Conservation (phyloP, 2,113 vertebrate species). For the Phoenicopterus ruber region DNA sequence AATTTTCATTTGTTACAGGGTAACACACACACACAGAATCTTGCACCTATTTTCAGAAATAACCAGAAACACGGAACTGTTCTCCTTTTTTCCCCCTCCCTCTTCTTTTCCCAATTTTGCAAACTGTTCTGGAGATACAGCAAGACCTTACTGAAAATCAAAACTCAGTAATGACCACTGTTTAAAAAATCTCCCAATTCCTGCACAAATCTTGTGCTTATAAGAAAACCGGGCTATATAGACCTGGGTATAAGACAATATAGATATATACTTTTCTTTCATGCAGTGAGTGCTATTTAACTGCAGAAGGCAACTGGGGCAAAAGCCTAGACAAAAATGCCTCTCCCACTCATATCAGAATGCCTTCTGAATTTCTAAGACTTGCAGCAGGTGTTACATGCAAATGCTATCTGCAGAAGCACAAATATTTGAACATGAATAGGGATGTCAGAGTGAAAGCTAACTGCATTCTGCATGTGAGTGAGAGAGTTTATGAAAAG, state of each 20-base stretch:
- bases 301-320: neutral
- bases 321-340: neutral
- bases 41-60: neutral
- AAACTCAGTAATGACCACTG: neutral
- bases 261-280: neutral
- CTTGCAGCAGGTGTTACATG: constrained; percentile 47
- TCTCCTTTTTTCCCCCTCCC: neutral
- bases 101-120: neutral
- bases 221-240: neutral
- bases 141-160: neutral
- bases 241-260: neutral
- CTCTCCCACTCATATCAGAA: neutral
- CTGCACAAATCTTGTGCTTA: neutral
- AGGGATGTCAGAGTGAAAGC: neutral
- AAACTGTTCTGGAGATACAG: neutral
- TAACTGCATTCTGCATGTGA: neutral
- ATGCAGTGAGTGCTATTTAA: neutral
- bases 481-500: neutral
- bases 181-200: neutral
- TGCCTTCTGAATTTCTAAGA: constrained; percentile 38
- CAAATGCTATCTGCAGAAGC: constrained; percentile 33
- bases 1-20: neutral
- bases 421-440: constrained; percentile 57
- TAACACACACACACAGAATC: neutral
- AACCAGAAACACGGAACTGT: neutral